A percentile compares a stretch with the other conserved stretches of the same genome.
phyloP scores from a whole-genome alignment of 2,888 invertebrate genomes.

The Drosophila subsilvestris region DNA sequence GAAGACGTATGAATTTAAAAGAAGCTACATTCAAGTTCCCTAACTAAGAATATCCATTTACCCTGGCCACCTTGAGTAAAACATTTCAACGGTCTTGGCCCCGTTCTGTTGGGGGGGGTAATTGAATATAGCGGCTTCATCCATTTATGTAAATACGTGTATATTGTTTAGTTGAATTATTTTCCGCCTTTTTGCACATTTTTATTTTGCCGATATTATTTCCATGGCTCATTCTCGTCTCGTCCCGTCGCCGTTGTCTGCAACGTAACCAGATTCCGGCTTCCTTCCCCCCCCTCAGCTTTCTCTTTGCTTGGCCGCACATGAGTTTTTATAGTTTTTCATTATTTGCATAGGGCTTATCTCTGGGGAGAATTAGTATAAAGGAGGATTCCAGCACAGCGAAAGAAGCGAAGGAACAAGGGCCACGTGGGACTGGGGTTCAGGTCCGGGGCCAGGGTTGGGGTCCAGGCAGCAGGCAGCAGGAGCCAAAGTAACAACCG shows the following conservation, averaged over 20 bases:
- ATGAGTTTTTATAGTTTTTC: constrained; percentile 79
- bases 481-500: constrained; percentile 52
- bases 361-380: constrained; percentile 65
- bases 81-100: constrained; percentile 41
- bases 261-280: constrained; percentile 28
- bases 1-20: no score
- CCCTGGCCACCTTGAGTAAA: constrained; percentile 17
- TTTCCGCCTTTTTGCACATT: constrained; percentile 79
- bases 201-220: constrained; percentile 72
- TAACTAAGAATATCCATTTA: constrained; percentile 6
- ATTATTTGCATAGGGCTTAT: constrained; percentile 77
- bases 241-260: neutral
- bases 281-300: neutral
- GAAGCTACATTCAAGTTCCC: no score
- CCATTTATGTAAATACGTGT: constrained; percentile 78
- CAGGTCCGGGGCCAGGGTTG: constrained; percentile 39
- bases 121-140: constrained; percentile 72
- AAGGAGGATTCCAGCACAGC: constrained; percentile 2
- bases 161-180: constrained; percentile 80
- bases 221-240: constrained; percentile 19
- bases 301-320: constrained; percentile 37
- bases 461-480: constrained; percentile 53
- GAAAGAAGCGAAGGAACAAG: neutral
- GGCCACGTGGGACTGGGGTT: neutral
- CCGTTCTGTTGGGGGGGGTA: constrained; percentile 63